phyloP scores from a whole-genome alignment of 2,888 invertebrate species.

The Petrolisthes manimaculis region DNA sequence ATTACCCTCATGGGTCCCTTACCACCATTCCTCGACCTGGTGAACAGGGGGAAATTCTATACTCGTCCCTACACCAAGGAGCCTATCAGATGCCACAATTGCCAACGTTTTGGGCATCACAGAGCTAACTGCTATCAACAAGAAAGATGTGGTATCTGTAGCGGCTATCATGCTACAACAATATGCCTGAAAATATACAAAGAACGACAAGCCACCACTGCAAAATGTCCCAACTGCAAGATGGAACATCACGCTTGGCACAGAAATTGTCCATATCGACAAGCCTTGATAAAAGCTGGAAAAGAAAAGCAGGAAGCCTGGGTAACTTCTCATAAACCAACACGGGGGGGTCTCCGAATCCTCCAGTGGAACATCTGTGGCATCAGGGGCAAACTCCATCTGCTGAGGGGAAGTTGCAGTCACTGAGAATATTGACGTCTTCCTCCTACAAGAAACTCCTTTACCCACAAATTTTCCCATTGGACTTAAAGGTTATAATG shows the following conservation, averaged over 20 bases:
- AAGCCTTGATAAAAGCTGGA: background rate
- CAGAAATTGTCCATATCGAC: background rate
- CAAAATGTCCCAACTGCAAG: background rate
- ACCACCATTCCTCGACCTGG: background rate
- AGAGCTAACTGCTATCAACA: background rate
- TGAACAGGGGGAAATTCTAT: background rate
- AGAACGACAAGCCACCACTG: background rate
- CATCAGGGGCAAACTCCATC: no score
- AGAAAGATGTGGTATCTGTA: background rate
- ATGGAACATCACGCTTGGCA: background rate
- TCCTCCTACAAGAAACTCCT: no score
- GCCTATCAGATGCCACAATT: background rate
- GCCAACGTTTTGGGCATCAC: background rate
- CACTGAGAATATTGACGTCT: no score
- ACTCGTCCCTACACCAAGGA: background rate
- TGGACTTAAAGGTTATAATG: no score
- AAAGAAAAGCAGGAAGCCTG: background rate
- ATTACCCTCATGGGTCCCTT: background rate
- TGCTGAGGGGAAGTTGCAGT: no score
- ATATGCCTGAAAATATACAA: background rate
- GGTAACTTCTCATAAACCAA: background rate
- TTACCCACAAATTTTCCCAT: no score
- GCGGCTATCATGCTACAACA: background rate
- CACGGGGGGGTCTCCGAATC: no score
- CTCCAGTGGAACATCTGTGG: no score